Evolutionary conservation across 2,797 vertebrate genomes (phyloP).

Genomic region (Clarias laeviceps): DNA sequence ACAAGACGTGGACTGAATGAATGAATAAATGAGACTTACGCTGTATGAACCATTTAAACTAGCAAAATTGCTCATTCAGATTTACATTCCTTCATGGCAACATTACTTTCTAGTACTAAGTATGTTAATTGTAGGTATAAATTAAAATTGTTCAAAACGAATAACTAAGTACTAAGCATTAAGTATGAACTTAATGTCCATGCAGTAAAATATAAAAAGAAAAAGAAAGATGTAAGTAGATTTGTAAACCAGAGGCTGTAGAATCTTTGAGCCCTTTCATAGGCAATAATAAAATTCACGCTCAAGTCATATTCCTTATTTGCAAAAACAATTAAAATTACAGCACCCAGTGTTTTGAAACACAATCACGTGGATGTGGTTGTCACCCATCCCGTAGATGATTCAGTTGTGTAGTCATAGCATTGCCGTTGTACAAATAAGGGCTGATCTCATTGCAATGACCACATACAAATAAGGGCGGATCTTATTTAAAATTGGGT

Average conservation of each 20-base stretch:
- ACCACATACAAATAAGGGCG: conserved; percentile 35
- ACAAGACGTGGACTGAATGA: too few relatives aligned
- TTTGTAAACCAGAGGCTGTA: not conserved
- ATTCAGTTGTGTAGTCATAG: conserved; percentile 32
- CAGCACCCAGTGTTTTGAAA: conserved; percentile 5
- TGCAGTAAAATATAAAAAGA: not conserved
- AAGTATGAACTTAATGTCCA: not conserved
- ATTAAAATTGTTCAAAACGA: not conserved
- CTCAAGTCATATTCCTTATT: conserved; percentile 15
- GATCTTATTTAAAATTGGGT: conserved; percentile 35
- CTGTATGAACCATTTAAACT: not conserved
- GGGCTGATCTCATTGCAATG: conserved; percentile 36
- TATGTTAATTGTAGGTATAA: not conserved
- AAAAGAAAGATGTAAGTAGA: not conserved
- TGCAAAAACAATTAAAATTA: conserved; percentile 6
- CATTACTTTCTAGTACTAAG: not conserved
- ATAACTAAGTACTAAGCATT: not conserved
- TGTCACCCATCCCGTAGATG: conserved; percentile 23
- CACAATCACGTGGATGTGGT: not conserved
- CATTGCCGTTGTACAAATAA: conserved; percentile 26
- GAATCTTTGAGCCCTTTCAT: not conserved
- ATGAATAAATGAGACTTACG: too few relatives aligned
- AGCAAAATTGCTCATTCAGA: not conserved
- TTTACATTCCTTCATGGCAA: not conserved
- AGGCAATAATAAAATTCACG: conserved; percentile 2